Percentiles rank a stretch among this genome's conserved stretches.
phyloP scores from a whole-genome alignment of 2,888 invertebrate genomes.

The Heliconius aoede region DNA sequence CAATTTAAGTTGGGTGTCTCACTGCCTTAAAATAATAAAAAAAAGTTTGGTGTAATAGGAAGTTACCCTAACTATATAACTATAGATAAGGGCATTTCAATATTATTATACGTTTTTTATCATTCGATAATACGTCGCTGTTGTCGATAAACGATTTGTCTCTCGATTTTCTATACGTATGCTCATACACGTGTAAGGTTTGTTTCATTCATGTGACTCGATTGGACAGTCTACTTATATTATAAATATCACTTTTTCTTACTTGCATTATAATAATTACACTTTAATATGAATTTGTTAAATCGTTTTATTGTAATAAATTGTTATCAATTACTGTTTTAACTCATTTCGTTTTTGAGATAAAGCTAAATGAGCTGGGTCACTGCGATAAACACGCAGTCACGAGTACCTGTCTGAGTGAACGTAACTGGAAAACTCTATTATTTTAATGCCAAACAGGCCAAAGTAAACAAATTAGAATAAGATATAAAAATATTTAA shows the following conservation, averaged over 20 bases:
- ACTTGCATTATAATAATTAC: constrained; percentile 34
- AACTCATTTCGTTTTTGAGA: constrained; percentile 50
- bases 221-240: constrained; percentile 30
- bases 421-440: constrained; percentile 4
- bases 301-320: constrained; percentile 41
- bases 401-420: constrained; percentile 33
- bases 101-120: constrained; percentile 58
- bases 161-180: constrained; percentile 42
- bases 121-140: constrained; percentile 58
- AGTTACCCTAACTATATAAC: constrained; percentile 76
- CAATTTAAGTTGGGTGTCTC: constrained; percentile 83
- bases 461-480: constrained; percentile 34
- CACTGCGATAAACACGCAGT: constrained; percentile 36
- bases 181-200: constrained; percentile 34
- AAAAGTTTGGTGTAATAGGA: constrained; percentile 71
- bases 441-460: constrained; percentile 33
- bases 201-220: constrained; percentile 33
- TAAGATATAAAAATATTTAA: constrained; percentile 33
- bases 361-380: constrained; percentile 50
- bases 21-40: constrained; percentile 82
- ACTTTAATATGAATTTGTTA: constrained; percentile 43
- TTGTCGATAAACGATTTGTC: constrained; percentile 25
- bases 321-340: constrained; percentile 41
- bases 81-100: constrained; percentile 76
- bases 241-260: constrained; percentile 40